These are phyloP conservation scores for Zelostemma sp. DNA, from an alignment of 1,140 invertebrate species.

Conservation along the genomic window DNA sequence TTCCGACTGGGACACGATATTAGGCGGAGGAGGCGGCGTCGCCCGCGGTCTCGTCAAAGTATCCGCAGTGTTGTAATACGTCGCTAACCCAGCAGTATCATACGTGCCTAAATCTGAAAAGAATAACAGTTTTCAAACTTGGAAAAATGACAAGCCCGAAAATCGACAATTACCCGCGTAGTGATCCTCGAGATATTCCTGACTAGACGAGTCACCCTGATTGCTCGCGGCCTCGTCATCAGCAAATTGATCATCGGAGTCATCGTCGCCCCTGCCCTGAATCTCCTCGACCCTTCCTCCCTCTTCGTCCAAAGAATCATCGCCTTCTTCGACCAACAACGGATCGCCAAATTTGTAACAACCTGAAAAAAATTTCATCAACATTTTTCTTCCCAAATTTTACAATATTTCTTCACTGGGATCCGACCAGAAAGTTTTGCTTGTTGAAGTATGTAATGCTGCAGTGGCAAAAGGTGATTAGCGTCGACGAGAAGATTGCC, in stretches of 20 bases:
- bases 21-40: slow-evolving; percentile 56
- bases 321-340: slow-evolving; percentile 74
- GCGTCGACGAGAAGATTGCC: slow-evolving; percentile 63
- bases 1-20: slow-evolving; percentile 53
- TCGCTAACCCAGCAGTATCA: slow-evolving; percentile 65
- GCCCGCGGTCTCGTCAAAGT: slow-evolving; percentile 63
- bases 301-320: slow-evolving; percentile 76
- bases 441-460: slow-evolving; percentile 91
- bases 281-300: slow-evolving; percentile 60
- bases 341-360: slow-evolving; percentile 78
- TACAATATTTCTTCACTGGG: too few relatives aligned
- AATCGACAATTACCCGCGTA: too few relatives aligned
- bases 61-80: slow-evolving; percentile 67
- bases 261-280: slow-evolving; percentile 68
- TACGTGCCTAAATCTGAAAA: slow-evolving; percentile 67
- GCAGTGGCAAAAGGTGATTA: slow-evolving; percentile 83
- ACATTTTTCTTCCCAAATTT: too few relatives aligned
- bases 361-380: slow-evolving; percentile 59
- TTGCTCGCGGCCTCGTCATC: slow-evolving; percentile 77
- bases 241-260: slow-evolving; percentile 76
- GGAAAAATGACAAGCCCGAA: not conserved
- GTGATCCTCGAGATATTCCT: slow-evolving; percentile 72
- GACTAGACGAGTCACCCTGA: slow-evolving; percentile 74
- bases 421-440: slow-evolving; percentile 79
- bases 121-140: too few relatives aligned